A percentile compares a stretch with the other conserved stretches of the same genome.
phyloP scores from a whole-genome alignment of 2,888 invertebrate species.

The Argyresthia albistria region DNA sequence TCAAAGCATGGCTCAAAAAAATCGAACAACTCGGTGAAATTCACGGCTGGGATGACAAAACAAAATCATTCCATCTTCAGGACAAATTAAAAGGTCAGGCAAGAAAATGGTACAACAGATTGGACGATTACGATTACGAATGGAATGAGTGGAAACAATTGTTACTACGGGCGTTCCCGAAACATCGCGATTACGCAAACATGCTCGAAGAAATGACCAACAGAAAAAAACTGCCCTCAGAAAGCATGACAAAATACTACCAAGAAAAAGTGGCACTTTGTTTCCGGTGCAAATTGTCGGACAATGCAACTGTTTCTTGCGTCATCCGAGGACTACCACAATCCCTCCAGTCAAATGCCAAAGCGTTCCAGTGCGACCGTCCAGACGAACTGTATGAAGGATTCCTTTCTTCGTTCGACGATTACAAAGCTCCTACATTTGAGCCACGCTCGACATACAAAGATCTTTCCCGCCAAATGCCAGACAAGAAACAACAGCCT shows the following conservation, averaged over 20 bases:
- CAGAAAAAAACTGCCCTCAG: constrained; percentile 13
- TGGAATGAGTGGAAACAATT: constrained; percentile 21
- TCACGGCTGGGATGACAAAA: constrained; percentile 16
- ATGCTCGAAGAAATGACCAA: constrained; percentile 17
- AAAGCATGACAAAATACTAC: constrained; percentile 21
- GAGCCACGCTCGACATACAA: not conserved
- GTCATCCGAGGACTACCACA: constrained; percentile 16
- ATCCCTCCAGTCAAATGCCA: constrained; percentile 17
- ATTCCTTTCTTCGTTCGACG: constrained; percentile 14
- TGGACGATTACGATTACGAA: constrained; percentile 17
- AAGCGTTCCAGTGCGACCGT: constrained; percentile 16
- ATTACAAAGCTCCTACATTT: constrained; percentile 10
- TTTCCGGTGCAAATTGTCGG: constrained; percentile 17
- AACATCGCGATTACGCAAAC: constrained; percentile 13
- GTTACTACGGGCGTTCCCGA: constrained; percentile 8
- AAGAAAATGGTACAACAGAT: constrained; percentile 15
- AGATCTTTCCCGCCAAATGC: constrained; percentile 11
- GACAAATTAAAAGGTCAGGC: constrained; percentile 19
- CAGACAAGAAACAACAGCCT: constrained; percentile 9
- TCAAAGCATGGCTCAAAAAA: constrained; percentile 13
- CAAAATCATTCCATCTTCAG: constrained; percentile 8
- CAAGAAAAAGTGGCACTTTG: constrained; percentile 23
- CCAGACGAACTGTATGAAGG: constrained; percentile 10
- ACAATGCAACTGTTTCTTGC: constrained; percentile 17
- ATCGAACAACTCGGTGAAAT: constrained; percentile 15